Evolutionary conservation across 2,797 vertebrate genomes (phyloP).

Genomic region (Pseudomugil tenellus): DNA sequence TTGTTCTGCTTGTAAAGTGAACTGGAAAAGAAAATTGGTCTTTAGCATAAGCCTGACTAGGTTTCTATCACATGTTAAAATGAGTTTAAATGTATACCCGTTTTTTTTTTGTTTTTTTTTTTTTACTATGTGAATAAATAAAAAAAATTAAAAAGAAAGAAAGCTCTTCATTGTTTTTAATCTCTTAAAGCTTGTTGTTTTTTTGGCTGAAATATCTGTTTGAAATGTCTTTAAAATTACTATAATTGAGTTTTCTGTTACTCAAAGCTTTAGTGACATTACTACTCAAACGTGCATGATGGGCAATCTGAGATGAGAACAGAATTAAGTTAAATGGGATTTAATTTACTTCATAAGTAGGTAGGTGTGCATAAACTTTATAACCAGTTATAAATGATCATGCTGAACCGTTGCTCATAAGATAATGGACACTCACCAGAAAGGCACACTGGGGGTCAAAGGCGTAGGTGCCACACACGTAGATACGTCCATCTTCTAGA

Average conservation of each 20-base stretch:
- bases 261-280: conserved; percentile 7
- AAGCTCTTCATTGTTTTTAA: not conserved
- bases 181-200: not conserved
- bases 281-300: not conserved
- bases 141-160: too few species aligned
- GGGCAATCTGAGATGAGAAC: not conserved
- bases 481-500: conserved; percentile 81
- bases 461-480: conserved; percentile 90
- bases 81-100: too few species aligned
- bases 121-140: too few species aligned
- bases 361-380: not conserved
- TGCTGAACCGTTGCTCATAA: not conserved
- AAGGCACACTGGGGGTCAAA: conserved; percentile 90
- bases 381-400: not conserved
- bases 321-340: not conserved
- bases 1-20: too few species aligned
- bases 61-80: too few species aligned
- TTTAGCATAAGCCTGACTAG: too few species aligned
- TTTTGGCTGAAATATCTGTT: not conserved
- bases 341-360: not conserved
- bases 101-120: too few species aligned
- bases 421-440: conserved; percentile 76
- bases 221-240: not conserved
- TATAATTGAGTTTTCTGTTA: conserved; percentile 7
- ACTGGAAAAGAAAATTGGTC: too few species aligned